Conservation (phyloP, 2,797 vertebrate genomes). For the Xiphorhynchus erythropygius region DNA sequence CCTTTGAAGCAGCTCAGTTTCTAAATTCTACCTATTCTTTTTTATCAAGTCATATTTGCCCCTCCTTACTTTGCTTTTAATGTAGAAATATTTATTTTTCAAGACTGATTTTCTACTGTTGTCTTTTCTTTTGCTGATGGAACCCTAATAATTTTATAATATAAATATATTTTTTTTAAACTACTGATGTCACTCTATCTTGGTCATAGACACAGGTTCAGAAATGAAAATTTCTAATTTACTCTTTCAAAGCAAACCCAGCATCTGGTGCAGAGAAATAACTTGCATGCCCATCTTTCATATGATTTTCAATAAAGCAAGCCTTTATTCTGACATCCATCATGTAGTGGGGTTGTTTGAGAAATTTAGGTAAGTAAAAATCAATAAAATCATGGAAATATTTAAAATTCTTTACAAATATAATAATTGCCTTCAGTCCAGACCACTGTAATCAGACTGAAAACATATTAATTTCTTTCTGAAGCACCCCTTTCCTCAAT, state of each 20-base stretch:
- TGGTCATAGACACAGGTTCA: neutral
- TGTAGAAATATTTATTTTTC: neutral
- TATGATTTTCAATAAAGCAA: neutral
- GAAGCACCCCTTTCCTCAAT: neutral
- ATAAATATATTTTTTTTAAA: neutral
- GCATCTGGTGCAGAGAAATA: neutral
- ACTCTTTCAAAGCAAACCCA: neutral
- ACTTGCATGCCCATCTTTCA: neutral
- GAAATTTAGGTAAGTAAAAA: neutral
- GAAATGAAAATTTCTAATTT: neutral
- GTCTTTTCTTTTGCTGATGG: neutral
- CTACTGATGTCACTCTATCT: neutral
- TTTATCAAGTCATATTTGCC: neutral
- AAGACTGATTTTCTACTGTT: neutral
- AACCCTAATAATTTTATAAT: neutral
- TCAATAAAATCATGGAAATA: neutral
- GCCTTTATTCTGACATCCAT: neutral
- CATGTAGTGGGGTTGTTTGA: neutral
- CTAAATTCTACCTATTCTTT: neutral
- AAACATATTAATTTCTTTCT: neutral
- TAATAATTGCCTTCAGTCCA: neutral
- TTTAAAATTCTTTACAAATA: neutral
- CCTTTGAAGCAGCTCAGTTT: neutral
- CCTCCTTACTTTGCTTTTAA: neutral
- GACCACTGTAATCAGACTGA: neutral